A percentile compares a stretch with the other conserved stretches of the same genome.
Conservation (phyloP, 2,113 vertebrate species). For the Aptenodytes patagonicus region DNA sequence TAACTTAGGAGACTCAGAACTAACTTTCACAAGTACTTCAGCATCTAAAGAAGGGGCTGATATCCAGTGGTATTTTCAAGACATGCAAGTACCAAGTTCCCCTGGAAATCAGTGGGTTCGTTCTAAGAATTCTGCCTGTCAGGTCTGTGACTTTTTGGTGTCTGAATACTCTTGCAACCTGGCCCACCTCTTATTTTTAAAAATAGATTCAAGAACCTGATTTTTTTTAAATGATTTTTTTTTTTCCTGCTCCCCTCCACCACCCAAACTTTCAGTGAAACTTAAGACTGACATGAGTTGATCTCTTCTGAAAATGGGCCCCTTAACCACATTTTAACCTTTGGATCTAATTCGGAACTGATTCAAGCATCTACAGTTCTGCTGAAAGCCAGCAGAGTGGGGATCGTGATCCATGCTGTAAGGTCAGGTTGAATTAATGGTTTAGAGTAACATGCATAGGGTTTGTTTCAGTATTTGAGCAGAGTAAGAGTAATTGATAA, state of each 20-base stretch:
- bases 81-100: background rate
- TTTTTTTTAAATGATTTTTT: background rate
- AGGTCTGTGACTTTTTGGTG: background rate
- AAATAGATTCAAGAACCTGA: background rate
- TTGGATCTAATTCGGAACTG: background rate
- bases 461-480: background rate
- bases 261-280: background rate
- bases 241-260: background rate
- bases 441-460: background rate
- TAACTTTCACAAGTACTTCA: background rate
- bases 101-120: background rate
- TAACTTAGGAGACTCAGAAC: background rate
- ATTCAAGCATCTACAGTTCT: background rate
- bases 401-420: background rate
- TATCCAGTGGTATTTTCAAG: background rate
- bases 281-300: background rate
- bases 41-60: background rate
- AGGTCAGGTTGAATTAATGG: background rate
- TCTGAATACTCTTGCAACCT: background rate
- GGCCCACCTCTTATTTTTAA: background rate
- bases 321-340: background rate
- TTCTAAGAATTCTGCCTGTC: background rate
- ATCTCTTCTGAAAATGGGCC: background rate
- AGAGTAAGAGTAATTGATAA: background rate
- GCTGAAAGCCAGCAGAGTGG: background rate